A percentile compares a stretch with the other conserved stretches of the same genome.
Evolutionary conservation across 2,113 vertebrate genomes (phyloP).

Genomic region (Myodes glareolus): DNA sequence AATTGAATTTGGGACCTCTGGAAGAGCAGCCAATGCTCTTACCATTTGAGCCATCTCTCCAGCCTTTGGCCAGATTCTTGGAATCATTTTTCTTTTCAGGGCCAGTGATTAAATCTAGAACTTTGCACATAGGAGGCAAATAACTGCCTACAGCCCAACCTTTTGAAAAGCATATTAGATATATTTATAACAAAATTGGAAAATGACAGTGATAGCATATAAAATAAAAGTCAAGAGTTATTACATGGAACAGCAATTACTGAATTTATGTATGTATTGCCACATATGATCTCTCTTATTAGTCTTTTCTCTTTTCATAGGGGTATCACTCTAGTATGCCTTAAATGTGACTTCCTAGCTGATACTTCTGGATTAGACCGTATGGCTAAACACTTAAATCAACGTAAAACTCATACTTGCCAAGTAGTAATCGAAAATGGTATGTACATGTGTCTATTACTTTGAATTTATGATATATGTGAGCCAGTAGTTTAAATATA

Average conservation of each 20-base stretch:
- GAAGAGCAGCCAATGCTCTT: no score
- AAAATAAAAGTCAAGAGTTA: constrained; percentile 29
- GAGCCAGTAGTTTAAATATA: constrained; percentile 58
- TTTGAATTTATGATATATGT: constrained; percentile 65
- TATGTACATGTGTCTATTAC: constrained; percentile 79
- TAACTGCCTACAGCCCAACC: background rate
- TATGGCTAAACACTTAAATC: constrained; percentile 95
- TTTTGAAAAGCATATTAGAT: constrained; percentile 21
- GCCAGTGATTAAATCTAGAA: background rate
- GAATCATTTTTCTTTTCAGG: background rate
- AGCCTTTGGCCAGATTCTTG: background rate
- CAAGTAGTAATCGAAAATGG: constrained; percentile 93
- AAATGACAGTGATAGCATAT: background rate
- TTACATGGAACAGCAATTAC: constrained; percentile 46
- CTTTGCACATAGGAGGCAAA: background rate
- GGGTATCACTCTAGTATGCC: constrained; percentile 93
- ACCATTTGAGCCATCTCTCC: no score
- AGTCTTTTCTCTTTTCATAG: constrained; percentile 75
- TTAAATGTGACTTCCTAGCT: constrained; percentile 93
- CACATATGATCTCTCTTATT: background rate
- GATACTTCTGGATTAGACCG: constrained; percentile 89
- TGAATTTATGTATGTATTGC: constrained; percentile 34
- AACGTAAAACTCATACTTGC: constrained; percentile 91
- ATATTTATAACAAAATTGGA: constrained; percentile 32
- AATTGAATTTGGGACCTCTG: no score